These are phyloP conservation scores for Perca schrenkii DNA, from an alignment of 2,113 vertebrate genomes.

Conservation along the genomic window DNA sequence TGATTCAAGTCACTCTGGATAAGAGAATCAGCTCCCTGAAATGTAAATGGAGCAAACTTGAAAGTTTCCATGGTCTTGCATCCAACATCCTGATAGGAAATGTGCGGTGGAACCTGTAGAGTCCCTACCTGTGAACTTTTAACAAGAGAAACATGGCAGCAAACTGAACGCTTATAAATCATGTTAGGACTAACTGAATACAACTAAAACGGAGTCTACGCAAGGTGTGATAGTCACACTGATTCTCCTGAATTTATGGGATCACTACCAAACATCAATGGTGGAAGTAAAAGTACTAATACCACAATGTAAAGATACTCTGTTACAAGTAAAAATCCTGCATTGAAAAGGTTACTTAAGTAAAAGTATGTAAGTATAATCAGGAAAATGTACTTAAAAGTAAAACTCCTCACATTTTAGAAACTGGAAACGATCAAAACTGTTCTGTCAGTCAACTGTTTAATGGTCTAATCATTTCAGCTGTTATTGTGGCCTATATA, in stretches of 20 bases:
- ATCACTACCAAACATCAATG: background rate
- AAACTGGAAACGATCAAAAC: too few species aligned
- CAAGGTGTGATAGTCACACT: background rate
- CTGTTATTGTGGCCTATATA: too few species aligned
- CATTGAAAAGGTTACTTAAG: too few species aligned
- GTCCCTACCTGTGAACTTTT: background rate
- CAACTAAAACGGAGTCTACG: too few species aligned
- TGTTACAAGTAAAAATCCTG: too few species aligned
- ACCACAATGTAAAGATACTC: too few species aligned
- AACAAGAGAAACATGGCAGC: background rate
- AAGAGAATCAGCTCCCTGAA: slow-evolving; percentile 21
- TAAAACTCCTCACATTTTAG: too few species aligned
- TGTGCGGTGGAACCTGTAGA: background rate
- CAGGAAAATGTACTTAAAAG: too few species aligned
- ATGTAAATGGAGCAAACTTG: background rate
- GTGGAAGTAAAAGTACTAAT: too few species aligned
- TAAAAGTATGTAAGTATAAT: too few species aligned
- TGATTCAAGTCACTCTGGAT: slow-evolving; percentile 16
- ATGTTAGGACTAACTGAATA: background rate
- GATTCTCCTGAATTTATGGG: background rate
- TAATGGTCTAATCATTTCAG: too few species aligned
- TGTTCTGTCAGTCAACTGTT: too few species aligned
- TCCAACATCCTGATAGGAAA: slow-evolving; percentile 1
- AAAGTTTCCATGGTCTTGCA: background rate
- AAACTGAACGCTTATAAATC: background rate